Evolutionary conservation across 2,797 vertebrate genomes (phyloP).

Genomic region (Molossus molossus): DNA sequence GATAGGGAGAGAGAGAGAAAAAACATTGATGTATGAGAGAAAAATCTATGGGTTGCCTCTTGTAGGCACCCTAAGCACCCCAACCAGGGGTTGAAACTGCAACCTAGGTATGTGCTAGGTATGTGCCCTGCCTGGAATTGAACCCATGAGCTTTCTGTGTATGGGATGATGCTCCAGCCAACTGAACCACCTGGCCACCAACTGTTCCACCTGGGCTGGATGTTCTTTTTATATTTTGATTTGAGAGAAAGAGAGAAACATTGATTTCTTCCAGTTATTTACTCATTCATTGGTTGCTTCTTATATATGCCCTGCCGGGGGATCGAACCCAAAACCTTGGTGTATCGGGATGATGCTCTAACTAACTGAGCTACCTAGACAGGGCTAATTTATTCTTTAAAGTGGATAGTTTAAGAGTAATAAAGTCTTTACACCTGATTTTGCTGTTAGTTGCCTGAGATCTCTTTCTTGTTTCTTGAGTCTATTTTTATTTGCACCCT

Average conservation of each 20-base stretch:
- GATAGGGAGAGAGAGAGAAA: not conserved
- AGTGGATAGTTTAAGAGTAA: slow-evolving; percentile 1
- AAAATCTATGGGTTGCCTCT: too few relatives aligned
- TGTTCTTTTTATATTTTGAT: too few relatives aligned
- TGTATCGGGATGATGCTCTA: not conserved
- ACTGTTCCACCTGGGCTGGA: too few relatives aligned
- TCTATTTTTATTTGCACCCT: not conserved
- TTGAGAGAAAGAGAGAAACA: too few relatives aligned
- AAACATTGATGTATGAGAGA: not conserved
- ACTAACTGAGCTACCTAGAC: not conserved
- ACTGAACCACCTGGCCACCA: too few relatives aligned
- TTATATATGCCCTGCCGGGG: not conserved
- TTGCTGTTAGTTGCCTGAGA: slow-evolving; percentile 54
- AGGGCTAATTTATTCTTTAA: not conserved
- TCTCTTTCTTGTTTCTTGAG: not conserved
- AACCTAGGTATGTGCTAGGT: too few relatives aligned
- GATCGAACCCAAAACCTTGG: not conserved
- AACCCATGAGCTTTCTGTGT: too few relatives aligned
- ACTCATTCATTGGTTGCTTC: not conserved
- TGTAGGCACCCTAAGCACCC: too few relatives aligned
- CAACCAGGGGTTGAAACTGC: too few relatives aligned
- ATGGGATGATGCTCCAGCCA: too few relatives aligned
- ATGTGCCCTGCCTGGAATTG: too few relatives aligned
- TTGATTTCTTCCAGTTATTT: not conserved
- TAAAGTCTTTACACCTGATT: slow-evolving; percentile 33